Percentiles rank a stretch among this genome's conserved stretches.
Conservation (phyloP, 2,113 vertebrate genomes). For the rabbit (Oryctolagus cuniculus) region DNA sequence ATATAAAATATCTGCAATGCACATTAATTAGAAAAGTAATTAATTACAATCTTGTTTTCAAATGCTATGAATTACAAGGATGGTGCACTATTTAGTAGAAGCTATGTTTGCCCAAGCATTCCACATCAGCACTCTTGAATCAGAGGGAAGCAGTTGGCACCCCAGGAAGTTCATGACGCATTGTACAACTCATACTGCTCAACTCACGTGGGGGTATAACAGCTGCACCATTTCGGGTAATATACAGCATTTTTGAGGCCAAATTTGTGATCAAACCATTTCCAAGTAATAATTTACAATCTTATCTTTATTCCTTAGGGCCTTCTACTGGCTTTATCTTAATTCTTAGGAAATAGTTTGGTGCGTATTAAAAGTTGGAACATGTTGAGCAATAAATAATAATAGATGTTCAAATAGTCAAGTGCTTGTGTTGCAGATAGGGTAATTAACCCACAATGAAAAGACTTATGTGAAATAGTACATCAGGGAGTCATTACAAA, state of each 20-base stretch:
- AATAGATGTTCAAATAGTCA: not conserved
- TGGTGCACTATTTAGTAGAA: not conserved
- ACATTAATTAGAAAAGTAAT: not conserved
- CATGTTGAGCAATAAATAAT: conserved; percentile 3
- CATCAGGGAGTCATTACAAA: not conserved
- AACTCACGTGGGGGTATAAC: not conserved
- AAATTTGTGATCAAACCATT: not conserved
- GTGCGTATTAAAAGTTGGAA: conserved; percentile 23
- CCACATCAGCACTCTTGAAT: not conserved
- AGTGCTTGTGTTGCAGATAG: not conserved
- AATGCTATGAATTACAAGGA: not conserved
- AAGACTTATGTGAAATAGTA: not conserved
- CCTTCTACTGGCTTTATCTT: conserved; percentile 20
- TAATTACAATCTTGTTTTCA: not conserved
- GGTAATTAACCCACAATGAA: not conserved
- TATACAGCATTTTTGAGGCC: not conserved
- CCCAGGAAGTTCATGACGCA: not conserved
- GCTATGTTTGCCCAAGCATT: too few species aligned
- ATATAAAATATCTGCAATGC: not conserved
- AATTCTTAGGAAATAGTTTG: conserved; percentile 39
- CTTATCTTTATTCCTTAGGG: not conserved
- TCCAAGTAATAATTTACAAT: not conserved
- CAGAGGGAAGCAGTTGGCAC: not conserved
- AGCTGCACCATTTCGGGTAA: not conserved
- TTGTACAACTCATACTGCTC: not conserved